A percentile compares a stretch with the other conserved stretches of the same genome.
phyloP scores from a whole-genome alignment of 2,888 invertebrate species.

The Drosophila vallismaia region DNA sequence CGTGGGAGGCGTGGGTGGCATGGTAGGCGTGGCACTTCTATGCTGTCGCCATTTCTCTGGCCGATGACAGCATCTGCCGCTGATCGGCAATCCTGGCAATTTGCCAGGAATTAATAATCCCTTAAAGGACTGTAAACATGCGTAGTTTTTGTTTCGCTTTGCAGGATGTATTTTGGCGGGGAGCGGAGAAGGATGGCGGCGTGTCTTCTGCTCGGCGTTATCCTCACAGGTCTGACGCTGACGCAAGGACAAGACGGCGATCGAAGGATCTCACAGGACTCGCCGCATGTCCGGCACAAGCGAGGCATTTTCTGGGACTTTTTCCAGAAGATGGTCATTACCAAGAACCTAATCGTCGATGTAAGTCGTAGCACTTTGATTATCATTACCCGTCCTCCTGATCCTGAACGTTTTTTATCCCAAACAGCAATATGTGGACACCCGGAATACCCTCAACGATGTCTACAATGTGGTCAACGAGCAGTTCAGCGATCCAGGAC shows the following conservation, averaged over 20 bases:
- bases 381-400: too few relatives aligned
- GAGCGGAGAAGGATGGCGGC: constrained; percentile 5
- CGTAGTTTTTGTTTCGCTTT: neutral
- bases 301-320: constrained; percentile 81
- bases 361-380: constrained; percentile 58
- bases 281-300: constrained; percentile 69
- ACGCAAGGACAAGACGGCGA: constrained; percentile 3
- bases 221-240: constrained; percentile 29
- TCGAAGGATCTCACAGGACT: neutral
- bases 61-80: constrained; percentile 30
- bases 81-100: constrained; percentile 31
- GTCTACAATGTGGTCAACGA: constrained; percentile 81
- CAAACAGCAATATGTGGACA: constrained; percentile 83
- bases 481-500: constrained; percentile 81
- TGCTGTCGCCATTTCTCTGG: constrained; percentile 11
- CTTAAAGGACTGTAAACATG: constrained; percentile 8
- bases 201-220: constrained; percentile 21
- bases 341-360: constrained; percentile 79
- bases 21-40: constrained; percentile 31
- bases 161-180: constrained; percentile 16
- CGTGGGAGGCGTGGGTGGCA: neutral
- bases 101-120: constrained; percentile 35
- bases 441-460: constrained; percentile 77
- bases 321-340: constrained; percentile 81
- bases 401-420: too few relatives aligned